phyloP scores from a whole-genome alignment of 2,113 vertebrate species.

The Chaetura pelagica region DNA sequence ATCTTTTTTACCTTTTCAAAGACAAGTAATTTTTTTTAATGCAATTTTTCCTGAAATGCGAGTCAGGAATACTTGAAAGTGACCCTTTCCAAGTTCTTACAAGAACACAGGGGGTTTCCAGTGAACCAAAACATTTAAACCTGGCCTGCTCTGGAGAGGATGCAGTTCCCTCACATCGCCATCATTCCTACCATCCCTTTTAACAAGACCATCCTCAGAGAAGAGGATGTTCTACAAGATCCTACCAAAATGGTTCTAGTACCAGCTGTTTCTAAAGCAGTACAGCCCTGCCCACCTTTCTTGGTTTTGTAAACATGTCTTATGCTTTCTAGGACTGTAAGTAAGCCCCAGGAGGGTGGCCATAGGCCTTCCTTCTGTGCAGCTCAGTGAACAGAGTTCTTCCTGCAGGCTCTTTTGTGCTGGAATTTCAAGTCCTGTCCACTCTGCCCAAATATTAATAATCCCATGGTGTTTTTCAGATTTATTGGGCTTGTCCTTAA shows the following conservation, averaged over 20 bases:
- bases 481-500: conserved; percentile 18
- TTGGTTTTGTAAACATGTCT: background rate
- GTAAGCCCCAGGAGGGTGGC: background rate
- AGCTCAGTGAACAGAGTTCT: background rate
- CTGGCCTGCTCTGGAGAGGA: background rate
- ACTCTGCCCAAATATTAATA: conserved; percentile 30
- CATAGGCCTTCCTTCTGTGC: background rate
- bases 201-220: background rate
- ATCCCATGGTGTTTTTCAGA: conserved; percentile 1
- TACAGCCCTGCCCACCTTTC: background rate
- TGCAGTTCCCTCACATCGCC: background rate
- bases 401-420: conserved; percentile 27
- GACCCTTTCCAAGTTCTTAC: background rate
- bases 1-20: background rate
- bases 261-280: background rate
- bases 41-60: background rate
- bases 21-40: background rate
- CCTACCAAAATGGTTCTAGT: background rate
- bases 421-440: conserved; percentile 7
- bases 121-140: background rate
- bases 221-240: background rate
- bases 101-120: background rate
- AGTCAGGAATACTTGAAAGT: background rate
- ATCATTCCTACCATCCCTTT: background rate
- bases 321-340: background rate